Conservation (phyloP, 2,888 invertebrate genomes). For the Phlogophora meticulosa region DNA sequence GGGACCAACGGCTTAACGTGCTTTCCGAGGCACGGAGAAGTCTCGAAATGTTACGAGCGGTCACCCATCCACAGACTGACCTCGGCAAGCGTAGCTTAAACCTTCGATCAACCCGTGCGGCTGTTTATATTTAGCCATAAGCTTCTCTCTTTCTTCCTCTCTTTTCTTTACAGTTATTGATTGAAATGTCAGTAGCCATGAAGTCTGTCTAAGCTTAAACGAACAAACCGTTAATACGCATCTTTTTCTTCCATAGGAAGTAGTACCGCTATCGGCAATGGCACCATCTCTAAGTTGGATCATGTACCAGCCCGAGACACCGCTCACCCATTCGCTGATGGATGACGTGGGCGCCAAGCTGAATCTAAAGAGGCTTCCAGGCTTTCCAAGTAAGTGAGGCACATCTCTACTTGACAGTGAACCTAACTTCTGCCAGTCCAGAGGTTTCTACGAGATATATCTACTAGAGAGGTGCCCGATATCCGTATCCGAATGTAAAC, state of each 20-base stretch:
- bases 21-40: no score
- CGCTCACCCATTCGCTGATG: constrained; percentile 44
- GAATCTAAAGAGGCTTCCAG: constrained; percentile 9
- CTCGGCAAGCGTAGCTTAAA: no score
- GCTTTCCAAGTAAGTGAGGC: constrained; percentile 21
- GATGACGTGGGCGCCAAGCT: constrained; percentile 45
- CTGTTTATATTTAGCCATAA: no score
- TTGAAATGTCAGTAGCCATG: neutral
- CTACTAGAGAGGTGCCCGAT: no score
- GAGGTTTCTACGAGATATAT: neutral
- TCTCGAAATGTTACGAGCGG: no score
- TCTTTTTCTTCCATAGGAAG: constrained; percentile 37
- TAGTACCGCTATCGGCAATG: constrained; percentile 7
- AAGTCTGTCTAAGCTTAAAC: neutral
- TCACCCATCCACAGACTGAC: no score
- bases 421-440: neutral
- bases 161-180: no score
- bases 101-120: no score
- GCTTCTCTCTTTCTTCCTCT: no score
- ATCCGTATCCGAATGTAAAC: no score
- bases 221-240: neutral
- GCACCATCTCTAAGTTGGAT: constrained; percentile 22
- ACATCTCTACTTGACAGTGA: neutral
- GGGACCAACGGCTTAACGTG: no score
- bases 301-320: constrained; percentile 45